Base-by-base conservation (phyloP, 2,797 vertebrate genomes). In the Acridotheres tristis region DNA sequence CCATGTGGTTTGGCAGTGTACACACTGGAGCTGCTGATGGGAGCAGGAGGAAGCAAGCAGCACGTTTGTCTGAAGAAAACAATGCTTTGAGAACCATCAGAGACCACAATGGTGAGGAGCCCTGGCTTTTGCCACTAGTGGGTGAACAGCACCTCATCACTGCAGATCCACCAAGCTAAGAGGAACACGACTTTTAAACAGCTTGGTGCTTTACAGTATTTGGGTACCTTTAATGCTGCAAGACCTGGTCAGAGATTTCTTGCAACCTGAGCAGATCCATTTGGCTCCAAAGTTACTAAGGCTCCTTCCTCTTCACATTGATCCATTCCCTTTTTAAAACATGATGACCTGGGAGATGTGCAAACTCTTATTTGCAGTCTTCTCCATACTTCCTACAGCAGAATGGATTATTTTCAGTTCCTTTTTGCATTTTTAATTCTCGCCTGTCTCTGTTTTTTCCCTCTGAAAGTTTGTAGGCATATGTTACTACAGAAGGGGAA, bases 371-470 rank as follows among this genome's bases (percentile, higher is more conserved):
- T 86, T 80, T 68, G 59, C 29, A 87, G 36, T 50, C 40, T 90
- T 84, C 88, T 78, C 26, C 48, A 13, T 63, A 40, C 45, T 88
- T 87, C 68, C 42, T 89, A 43, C 30, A 67, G 58, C 16, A 57
- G 43, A 92, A 72, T 10, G 22, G 42, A 61, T 77, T 91, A 51
- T 81, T 95, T 96, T 91, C 38, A 47, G 50, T 68, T 84, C 30
- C 30, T 83, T 81, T 84, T 88, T 80, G 20, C 42, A 85, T 89
- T 90, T 87, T 95, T 84, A 62, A 65, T 92, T 86, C 74, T 81
- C 4, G 36, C 66, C 57, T 43, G 23, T 81, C 82, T 90, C 61
- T 4, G 9, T 25, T 38, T 85, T 76, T 76, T 62, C 34, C 27
- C 22, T 89, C 66, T 85, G 58, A 93, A 80, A 16, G 18, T 78